Percentiles rank a stretch among this genome's conserved stretches.
These are phyloP conservation scores for Orientallactaga bullata DNA, from an alignment of 2,113 vertebrate genomes.

Conservation along the genomic window DNA sequence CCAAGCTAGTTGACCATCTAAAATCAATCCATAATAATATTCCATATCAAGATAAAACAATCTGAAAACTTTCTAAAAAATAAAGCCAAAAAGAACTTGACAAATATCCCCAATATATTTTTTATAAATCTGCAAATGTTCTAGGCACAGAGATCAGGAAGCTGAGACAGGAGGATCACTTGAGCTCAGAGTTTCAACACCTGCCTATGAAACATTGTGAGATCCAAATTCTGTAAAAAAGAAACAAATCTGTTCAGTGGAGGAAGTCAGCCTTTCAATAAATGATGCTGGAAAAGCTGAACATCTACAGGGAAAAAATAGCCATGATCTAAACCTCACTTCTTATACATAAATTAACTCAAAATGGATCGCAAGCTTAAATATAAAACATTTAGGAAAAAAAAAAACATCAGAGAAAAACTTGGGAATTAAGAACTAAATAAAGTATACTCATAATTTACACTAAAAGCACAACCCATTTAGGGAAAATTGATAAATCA, in stretches of 20 bases:
- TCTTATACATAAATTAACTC: neutral
- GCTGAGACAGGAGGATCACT: neutral
- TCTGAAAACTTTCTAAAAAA: neutral
- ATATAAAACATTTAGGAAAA: slow-evolving; percentile 15
- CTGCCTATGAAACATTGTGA: neutral
- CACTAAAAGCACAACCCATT: slow-evolving; percentile 32
- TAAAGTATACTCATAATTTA: slow-evolving; percentile 39
- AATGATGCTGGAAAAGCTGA: slow-evolving; percentile 19
- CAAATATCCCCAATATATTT: neutral
- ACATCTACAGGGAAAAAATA: neutral
- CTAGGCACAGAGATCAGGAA: neutral
- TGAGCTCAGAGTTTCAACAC: neutral
- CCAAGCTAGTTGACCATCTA: slow-evolving; percentile 14
- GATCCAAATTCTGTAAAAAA: neutral
- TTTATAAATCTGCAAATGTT: slow-evolving; percentile 23
- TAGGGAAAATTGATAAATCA: slow-evolving; percentile 46
- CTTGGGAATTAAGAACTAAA: neutral
- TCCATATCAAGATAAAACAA: slow-evolving; percentile 39
- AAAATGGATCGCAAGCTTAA: neutral
- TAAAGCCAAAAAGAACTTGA: neutral
- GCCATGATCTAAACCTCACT: neutral
- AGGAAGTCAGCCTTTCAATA: slow-evolving; percentile 37
- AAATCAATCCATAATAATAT: neutral
- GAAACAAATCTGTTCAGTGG: neutral
- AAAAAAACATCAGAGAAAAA: slow-evolving; percentile 1